These are phyloP conservation scores for Orestias chungarensis DNA, from an alignment of 2,797 vertebrate species.

Conservation along the genomic window DNA sequence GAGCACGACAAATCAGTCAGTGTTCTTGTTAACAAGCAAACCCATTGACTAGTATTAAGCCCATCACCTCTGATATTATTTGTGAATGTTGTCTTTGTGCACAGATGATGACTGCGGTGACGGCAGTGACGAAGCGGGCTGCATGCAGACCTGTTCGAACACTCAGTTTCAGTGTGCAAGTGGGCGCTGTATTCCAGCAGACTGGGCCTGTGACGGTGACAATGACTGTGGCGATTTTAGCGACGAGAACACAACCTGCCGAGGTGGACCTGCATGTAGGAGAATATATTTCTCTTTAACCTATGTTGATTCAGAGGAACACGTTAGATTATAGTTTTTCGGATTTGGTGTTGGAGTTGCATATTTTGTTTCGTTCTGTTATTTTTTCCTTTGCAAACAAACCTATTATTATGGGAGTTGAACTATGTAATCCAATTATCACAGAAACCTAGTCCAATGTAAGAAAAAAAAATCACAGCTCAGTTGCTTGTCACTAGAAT, in stretches of 20 bases:
- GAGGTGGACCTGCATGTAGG: conserved; percentile 80
- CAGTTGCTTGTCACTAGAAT: conserved; percentile 82
- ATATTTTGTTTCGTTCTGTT: neutral
- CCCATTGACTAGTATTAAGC: neutral
- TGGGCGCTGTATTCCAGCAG: conserved; percentile 90
- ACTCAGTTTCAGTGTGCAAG: conserved; percentile 90
- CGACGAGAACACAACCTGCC: conserved; percentile 90
- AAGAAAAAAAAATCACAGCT: conserved; percentile 71
- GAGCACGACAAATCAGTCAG: conserved; percentile 43
- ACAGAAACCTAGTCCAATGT: conserved; percentile 67
- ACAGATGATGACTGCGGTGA: conserved; percentile 97
- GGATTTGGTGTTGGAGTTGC: neutral
- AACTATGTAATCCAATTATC: conserved; percentile 84
- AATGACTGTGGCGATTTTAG: conserved; percentile 98
- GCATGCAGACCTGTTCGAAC: conserved; percentile 87
- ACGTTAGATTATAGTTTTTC: neutral
- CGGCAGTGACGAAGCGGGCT: conserved; percentile 90
- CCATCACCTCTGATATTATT: neutral
- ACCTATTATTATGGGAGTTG: conserved; percentile 64
- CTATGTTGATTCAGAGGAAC: neutral
- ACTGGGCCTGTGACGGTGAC: conserved; percentile 96
- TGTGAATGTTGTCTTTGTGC: conserved; percentile 12
- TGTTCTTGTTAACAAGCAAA: neutral
- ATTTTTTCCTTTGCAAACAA: conserved; percentile 46
- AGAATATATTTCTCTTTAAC: neutral